Evolutionary conservation across 2,888 invertebrate species (phyloP), one percentile per base, ranked within the genome.

Genomic region (Gymnoscelis rufifasciata): DNA sequence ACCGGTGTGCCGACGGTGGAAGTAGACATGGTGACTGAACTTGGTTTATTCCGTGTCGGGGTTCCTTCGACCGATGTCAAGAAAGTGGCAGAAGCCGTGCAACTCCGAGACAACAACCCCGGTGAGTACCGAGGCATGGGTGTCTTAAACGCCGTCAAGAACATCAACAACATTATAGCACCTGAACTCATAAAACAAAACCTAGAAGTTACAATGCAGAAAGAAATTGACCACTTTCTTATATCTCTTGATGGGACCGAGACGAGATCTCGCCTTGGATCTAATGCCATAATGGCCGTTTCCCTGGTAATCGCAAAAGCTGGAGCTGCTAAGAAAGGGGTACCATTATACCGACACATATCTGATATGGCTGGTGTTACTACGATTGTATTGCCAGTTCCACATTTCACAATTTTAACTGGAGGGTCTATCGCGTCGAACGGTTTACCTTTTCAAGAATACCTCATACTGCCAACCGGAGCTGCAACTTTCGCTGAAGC

Each of bases 1-100:
- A 94, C 97, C 65, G 99, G 98, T 42, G 95, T 97, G 67, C 99
- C 99, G 35, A 99, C 99, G 7, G 95, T 99, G 39, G 99, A 99
- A 89, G 99, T 99, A 57, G 93, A 93, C 66, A 84, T 93, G 70
- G 90, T 92, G 7, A 93, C 93, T 5, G 97, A 94, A 69, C 92
- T 93, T 66, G 97, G 95, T n/a, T 78, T 95, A 19, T 95, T 95
- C 83, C 91, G 97, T 43, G 94, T 97, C 47, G 98, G 97, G 31
- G 99, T 99, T 3, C 99, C 99, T 14, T 97, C 97, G 29, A 98
- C 98, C 38, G 98, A 98, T 45, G 93, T 93, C 8, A 98, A 98
- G 62, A 98, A 97, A 65, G 90, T 95, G 43, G 94, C 97, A 68
- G 99, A 99, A 88, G 96, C 99, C 40, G 81, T 97, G 43, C 99